phyloP scores from a whole-genome alignment of 1,140 invertebrate species.

The Drosophila pectinifera region DNA sequence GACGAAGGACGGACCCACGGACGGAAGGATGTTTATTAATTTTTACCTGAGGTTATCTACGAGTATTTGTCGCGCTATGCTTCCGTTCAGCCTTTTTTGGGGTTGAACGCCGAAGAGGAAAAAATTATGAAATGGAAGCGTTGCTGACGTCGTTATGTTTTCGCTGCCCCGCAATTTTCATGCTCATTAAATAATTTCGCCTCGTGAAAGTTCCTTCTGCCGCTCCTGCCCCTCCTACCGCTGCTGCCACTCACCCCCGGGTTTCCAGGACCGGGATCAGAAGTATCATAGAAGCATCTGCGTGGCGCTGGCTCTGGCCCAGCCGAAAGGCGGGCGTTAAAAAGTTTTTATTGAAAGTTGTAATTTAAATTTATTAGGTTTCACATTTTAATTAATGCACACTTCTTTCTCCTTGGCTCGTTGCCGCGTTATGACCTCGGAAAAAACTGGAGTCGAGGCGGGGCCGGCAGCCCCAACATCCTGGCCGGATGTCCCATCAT shows the following conservation, averaged over 20 bases:
- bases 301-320: conserved; percentile 9
- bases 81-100: conserved; percentile 64
- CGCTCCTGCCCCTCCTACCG: no score
- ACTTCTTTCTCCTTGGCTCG: conserved; percentile 46
- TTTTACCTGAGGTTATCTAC: conserved; percentile 81
- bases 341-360: conserved; percentile 81
- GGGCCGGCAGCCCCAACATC: neutral
- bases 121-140: conserved; percentile 46
- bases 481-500: conserved; percentile 2
- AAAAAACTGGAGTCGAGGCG: neutral
- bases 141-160: conserved; percentile 51
- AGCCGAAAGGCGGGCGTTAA: conserved; percentile 56
- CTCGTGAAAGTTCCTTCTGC: conserved; percentile 61
- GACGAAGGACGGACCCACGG: neutral
- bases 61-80: conserved; percentile 71
- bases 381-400: conserved; percentile 82
- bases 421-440: conserved; percentile 15
- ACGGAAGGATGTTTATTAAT: conserved; percentile 75
- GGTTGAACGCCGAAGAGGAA: conserved; percentile 27
- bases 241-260: neutral
- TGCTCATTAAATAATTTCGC: conserved; percentile 82
- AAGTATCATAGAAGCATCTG: conserved; percentile 47
- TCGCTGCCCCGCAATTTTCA: conserved; percentile 69
- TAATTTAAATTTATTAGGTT: conserved; percentile 83
- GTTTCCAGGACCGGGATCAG: conserved; percentile 3